Percentiles rank a stretch among this genome's conserved stretches.
Evolutionary conservation across 2,797 vertebrate species (phyloP).

Genomic region (Pachyuromys duprasi): DNA sequence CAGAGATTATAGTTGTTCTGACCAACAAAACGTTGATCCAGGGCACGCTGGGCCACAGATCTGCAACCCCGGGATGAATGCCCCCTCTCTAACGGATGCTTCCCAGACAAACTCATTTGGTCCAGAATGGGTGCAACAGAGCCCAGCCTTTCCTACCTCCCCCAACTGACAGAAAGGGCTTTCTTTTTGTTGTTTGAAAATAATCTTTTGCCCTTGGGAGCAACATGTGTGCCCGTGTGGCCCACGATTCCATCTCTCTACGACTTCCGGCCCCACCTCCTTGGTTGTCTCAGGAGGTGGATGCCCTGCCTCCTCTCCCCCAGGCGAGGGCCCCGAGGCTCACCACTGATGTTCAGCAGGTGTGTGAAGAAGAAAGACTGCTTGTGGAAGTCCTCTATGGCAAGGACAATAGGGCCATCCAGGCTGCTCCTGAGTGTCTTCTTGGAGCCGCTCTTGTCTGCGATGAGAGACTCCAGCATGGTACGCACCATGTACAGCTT

Average conservation of each 20-base stretch:
- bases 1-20: neutral
- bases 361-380: constrained; percentile 99
- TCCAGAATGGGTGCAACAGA: neutral
- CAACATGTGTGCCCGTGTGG: neutral
- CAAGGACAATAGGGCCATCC: constrained; percentile 97
- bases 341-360: constrained; percentile 98
- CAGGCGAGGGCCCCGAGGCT: neutral
- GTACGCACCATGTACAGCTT: constrained; percentile 99
- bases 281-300: rapidly evolving
- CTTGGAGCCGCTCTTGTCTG: constrained; percentile 99
- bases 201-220: neutral
- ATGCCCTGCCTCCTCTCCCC: rapidly evolving
- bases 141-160: neutral
- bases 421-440: constrained; percentile 98
- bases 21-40: neutral
- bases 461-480: constrained; percentile 98
- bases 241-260: neutral
- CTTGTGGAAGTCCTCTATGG: constrained; percentile 99
- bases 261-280: neutral
- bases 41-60: neutral
- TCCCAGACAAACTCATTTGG: neutral
- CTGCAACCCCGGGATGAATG: neutral
- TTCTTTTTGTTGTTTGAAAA: neutral
- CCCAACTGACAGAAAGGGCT: neutral
- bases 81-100: neutral